A percentile compares a stretch with the other conserved stretches of the same genome.
These are phyloP conservation scores for Polyodon spathula DNA, from an alignment of 2,113 vertebrate species.

Conservation along the genomic window DNA sequence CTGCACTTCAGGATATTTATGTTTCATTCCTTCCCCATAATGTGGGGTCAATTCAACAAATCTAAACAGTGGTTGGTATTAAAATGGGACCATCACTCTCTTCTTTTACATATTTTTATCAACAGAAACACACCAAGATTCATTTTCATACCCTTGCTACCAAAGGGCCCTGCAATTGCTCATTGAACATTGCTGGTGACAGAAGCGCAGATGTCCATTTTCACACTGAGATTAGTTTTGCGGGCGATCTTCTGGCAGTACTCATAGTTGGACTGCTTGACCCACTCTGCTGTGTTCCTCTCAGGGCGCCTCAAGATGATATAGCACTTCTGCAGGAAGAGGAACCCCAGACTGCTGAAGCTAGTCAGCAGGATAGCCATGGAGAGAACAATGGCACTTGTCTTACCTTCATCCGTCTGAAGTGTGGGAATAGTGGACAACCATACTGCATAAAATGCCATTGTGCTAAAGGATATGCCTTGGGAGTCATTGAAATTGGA, in stretches of 20 bases:
- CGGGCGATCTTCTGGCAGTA: not conserved
- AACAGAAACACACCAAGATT: too few relatives aligned
- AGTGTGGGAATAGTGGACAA: not conserved
- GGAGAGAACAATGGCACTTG: not conserved
- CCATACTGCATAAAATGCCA: conserved; percentile 9
- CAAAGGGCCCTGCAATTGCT: too few relatives aligned
- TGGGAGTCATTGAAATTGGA: conserved; percentile 9
- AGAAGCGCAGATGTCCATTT: not conserved
- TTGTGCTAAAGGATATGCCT: conserved; percentile 1
- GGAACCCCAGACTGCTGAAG: not conserved
- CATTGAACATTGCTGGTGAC: too few relatives aligned
- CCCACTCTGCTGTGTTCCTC: conserved; percentile 1
- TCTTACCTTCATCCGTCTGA: not conserved
- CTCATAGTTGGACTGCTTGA: not conserved
- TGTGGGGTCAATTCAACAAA: too few relatives aligned
- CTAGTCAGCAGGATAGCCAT: conserved; percentile 4
- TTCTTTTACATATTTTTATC: too few relatives aligned
- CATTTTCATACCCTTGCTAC: too few relatives aligned
- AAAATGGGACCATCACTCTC: too few relatives aligned
- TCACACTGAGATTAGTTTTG: not conserved
- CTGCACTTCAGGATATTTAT: too few relatives aligned
- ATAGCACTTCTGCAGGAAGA: conserved; percentile 11
- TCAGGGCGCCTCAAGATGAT: conserved; percentile 6
- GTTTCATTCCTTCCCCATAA: too few relatives aligned
- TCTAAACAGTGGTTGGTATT: too few relatives aligned